These are phyloP conservation scores for Eucidaris tribuloides DNA, from an alignment of 35 echinoderm and acorn worm species.

Conservation along the genomic window DNA sequence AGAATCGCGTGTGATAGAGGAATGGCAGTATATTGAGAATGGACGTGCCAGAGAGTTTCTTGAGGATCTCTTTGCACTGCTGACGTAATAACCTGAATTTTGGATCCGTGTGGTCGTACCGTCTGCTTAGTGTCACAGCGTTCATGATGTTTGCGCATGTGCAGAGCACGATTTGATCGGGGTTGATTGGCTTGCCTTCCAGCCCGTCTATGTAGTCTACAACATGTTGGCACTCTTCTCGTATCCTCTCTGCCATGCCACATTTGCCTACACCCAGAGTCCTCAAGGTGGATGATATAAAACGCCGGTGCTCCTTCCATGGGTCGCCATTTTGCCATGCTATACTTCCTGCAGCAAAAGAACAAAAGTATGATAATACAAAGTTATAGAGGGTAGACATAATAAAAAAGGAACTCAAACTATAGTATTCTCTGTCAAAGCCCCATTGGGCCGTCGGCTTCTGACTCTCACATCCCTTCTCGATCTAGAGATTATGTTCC, in stretches of 20 bases:
- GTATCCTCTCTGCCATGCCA: conserved; percentile 13
- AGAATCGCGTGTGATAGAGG: conserved; percentile 31
- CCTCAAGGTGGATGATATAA: conserved; percentile 9
- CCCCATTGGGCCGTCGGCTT: no score
- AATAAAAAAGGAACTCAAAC: no score
- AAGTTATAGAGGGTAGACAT: no score
- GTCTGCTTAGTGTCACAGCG: not conserved
- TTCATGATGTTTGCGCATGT: conserved; percentile 36
- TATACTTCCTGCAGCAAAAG: conserved; percentile 12
- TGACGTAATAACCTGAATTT: not conserved
- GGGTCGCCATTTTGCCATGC: conserved; percentile 36
- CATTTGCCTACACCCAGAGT: conserved; percentile 43
- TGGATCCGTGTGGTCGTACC: conserved; percentile 31
- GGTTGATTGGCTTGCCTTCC: conserved; percentile 25
- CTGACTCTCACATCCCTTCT: no score
- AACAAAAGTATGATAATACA: not conserved
- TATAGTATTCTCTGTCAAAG: no score
- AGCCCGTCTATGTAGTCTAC: conserved; percentile 10
- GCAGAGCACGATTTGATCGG: conserved; percentile 1
- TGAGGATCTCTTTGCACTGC: conserved; percentile 20
- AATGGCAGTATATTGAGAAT: conserved; percentile 33
- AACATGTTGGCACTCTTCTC: conserved; percentile 16
- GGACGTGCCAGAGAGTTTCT: not conserved
- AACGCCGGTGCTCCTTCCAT: conserved; percentile 42
- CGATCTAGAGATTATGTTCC: no score